A percentile compares a stretch with the other conserved stretches of the same genome.
Evolutionary conservation across 2,113 vertebrate genomes (phyloP).

Genomic region (Pedetes capensis): DNA sequence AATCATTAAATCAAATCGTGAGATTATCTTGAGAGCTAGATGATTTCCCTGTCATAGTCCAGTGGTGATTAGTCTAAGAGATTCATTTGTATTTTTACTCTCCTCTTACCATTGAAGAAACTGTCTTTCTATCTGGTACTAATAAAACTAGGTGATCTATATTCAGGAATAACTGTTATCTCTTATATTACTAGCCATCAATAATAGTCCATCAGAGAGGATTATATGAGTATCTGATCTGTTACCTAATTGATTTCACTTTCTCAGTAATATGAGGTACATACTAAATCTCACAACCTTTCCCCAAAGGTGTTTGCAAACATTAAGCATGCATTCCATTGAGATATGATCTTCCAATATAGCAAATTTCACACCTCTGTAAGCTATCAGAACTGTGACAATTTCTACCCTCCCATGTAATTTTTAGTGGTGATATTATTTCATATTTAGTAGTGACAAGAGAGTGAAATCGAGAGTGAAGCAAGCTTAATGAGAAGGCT

Average conservation of each 20-base stretch:
- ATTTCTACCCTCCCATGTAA: neutral
- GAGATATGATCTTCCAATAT: neutral
- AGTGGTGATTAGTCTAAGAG: conserved; percentile 43
- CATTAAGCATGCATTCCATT: neutral
- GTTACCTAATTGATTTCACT: conserved; percentile 51
- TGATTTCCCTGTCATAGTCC: neutral
- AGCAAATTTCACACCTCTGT: neutral
- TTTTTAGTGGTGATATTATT: neutral
- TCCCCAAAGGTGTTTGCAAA: neutral
- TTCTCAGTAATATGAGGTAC: neutral
- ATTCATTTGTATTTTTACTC: conserved; percentile 22
- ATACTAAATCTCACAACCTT: conserved; percentile 17
- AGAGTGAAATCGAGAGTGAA: neutral
- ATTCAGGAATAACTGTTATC: conserved; percentile 1
- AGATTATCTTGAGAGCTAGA: conserved; percentile 44
- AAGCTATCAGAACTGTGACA: neutral
- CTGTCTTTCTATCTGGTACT: conserved; percentile 52
- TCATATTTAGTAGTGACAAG: neutral
- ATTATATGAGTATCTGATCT: conserved; percentile 22
- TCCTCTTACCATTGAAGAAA: conserved; percentile 28
- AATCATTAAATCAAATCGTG: conserved; percentile 21
- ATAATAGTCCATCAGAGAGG: conserved; percentile 24
- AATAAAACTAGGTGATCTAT: neutral
- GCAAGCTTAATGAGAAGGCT: neutral
- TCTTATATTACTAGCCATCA: conserved; percentile 48